Percentiles rank a stretch among this genome's conserved stretches.
These are phyloP conservation scores for Anas acuta DNA, from an alignment of 2,797 vertebrate species.

Conservation along the genomic window DNA sequence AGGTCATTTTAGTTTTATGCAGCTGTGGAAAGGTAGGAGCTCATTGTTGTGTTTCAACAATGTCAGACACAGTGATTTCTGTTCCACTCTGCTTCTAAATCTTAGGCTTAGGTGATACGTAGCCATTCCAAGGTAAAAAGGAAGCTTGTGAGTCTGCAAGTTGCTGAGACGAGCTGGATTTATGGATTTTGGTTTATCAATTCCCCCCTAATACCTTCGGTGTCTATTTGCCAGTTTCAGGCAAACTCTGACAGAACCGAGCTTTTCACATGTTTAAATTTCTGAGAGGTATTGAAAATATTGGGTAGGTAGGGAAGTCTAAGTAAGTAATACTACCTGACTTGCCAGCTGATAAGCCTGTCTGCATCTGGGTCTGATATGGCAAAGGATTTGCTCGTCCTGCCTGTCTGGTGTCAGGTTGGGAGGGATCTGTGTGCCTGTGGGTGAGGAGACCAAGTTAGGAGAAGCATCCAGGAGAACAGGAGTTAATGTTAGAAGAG, in stretches of 20 bases:
- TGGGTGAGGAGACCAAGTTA: not conserved
- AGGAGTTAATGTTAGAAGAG: not conserved
- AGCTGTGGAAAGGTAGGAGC: not conserved
- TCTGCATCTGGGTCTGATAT: not conserved
- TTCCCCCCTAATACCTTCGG: not conserved
- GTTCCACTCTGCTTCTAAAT: not conserved
- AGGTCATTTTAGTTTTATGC: not conserved
- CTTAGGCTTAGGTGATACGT: fast-evolving
- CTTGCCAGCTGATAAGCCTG: not conserved
- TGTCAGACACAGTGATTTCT: not conserved
- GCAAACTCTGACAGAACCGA: not conserved
- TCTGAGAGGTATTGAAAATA: not conserved
- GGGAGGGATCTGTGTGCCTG: fast-evolving
- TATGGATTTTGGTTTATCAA: not conserved
- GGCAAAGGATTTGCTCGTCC: not conserved
- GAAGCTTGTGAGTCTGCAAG: not conserved
- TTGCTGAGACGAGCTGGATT: not conserved
- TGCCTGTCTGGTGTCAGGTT: not conserved
- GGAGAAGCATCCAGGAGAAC: not conserved
- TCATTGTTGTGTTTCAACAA: not conserved
- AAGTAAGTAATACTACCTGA: not conserved
- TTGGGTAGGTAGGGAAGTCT: not conserved
- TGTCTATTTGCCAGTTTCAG: not conserved
- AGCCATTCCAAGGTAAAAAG: not conserved
- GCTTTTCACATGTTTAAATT: not conserved